Evolutionary conservation across 2,797 vertebrate genomes (phyloP).

Genomic region (Apogon talboti): DNA sequence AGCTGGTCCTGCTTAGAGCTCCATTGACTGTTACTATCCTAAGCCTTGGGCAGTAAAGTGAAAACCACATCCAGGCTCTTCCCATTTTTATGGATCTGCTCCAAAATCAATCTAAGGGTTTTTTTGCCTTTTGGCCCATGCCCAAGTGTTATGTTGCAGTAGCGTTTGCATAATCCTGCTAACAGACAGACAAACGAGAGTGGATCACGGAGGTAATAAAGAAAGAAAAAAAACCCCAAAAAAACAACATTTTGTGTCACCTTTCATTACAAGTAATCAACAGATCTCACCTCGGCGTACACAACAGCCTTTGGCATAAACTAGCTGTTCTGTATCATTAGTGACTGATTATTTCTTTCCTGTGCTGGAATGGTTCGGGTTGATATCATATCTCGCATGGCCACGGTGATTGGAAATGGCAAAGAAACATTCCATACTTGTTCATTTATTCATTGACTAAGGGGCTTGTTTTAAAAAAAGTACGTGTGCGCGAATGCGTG

Average conservation of each 20-base stretch:
- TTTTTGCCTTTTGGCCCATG: no score
- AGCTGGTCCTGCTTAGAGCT: no score
- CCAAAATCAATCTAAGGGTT: no score
- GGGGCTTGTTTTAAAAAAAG: conserved; percentile 39
- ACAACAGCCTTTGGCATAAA: conserved; percentile 5
- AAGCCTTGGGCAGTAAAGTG: no score
- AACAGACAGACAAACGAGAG: no score
- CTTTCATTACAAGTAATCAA: conserved; percentile 10
- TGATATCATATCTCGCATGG: conserved; percentile 36
- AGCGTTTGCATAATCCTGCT: no score
- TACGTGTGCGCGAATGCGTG: conserved; percentile 15
- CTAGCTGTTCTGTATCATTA: not conserved
- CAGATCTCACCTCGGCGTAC: conserved; percentile 12
- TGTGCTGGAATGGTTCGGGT: conserved; percentile 17
- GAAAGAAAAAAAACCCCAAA: not conserved
- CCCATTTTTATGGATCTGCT: no score
- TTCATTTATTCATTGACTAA: conserved; percentile 55
- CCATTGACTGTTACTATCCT: no score
- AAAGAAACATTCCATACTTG: conserved; percentile 23
- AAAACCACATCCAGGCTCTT: no score
- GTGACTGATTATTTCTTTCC: conserved; percentile 24
- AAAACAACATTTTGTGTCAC: not conserved
- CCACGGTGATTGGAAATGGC: conserved; percentile 29
- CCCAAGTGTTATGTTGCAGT: no score
- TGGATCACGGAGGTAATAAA: not conserved